Evolutionary conservation across 2,113 vertebrate species (phyloP).

Genomic region (Apeltes quadracus): DNA sequence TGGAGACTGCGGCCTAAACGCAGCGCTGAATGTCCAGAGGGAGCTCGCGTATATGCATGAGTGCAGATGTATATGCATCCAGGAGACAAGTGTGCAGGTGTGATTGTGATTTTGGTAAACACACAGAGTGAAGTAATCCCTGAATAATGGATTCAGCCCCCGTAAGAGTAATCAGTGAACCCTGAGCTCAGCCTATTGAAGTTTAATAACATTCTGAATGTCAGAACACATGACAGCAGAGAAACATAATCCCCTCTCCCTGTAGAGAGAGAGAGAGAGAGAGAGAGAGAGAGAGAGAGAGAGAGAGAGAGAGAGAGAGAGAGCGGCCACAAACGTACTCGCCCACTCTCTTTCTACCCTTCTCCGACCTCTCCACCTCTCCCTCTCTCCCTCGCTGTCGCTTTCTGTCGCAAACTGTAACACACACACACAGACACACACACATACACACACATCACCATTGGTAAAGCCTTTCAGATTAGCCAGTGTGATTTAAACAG

Average conservation of each 20-base stretch:
- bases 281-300: slow-evolving; percentile 55
- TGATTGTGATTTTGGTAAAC: slow-evolving; percentile 66
- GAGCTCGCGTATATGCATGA: neutral
- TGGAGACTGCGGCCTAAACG: too few species aligned
- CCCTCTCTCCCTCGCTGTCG: neutral
- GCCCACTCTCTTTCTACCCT: slow-evolving; percentile 24
- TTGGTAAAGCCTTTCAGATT: slow-evolving; percentile 66
- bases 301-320: slow-evolving; percentile 48
- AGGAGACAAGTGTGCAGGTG: slow-evolving; percentile 32
- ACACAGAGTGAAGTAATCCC: slow-evolving; percentile 56
- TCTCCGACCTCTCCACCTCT: neutral
- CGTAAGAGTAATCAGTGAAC: slow-evolving; percentile 76
- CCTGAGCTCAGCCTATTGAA: slow-evolving; percentile 76
- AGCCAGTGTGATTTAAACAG: slow-evolving; percentile 66
- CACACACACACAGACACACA: neutral
- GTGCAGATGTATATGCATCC: neutral
- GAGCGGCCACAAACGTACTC: slow-evolving; percentile 47
- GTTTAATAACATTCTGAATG: slow-evolving; percentile 80
- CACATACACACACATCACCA: slow-evolving; percentile 45
- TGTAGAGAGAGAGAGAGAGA: slow-evolving; percentile 57
- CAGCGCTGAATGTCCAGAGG: slow-evolving; percentile 12
- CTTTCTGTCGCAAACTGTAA: slow-evolving; percentile 34
- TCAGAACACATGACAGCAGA: slow-evolving; percentile 78
- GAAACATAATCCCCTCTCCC: slow-evolving; percentile 76
- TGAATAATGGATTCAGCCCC: slow-evolving; percentile 73